These are phyloP conservation scores for Bombus difficillimus DNA, from an alignment of 1,140 invertebrate genomes.

Conservation along the genomic window DNA sequence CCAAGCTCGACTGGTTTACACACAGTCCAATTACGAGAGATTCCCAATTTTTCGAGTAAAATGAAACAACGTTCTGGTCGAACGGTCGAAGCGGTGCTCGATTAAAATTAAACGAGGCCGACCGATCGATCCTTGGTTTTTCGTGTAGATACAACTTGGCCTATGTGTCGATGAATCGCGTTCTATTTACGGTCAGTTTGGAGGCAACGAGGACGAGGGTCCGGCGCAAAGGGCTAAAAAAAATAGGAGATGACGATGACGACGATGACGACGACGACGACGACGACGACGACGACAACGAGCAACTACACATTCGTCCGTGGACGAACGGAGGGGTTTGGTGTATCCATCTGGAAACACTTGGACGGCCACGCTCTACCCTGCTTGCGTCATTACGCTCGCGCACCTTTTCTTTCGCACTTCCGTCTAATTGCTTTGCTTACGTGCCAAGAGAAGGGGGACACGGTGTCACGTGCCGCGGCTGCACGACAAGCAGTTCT, in stretches of 20 bases:
- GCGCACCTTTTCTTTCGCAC: slow-evolving; percentile 51
- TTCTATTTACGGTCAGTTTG: slow-evolving; percentile 49
- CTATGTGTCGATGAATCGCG: slow-evolving; percentile 42
- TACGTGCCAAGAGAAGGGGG: slow-evolving; percentile 38
- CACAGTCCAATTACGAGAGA: slow-evolving; percentile 31
- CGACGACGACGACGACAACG: background rate
- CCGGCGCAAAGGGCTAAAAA: slow-evolving; percentile 16
- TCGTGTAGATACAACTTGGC: slow-evolving; percentile 22
- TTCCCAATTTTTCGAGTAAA: slow-evolving; percentile 30
- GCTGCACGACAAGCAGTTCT: background rate
- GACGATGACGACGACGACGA: background rate
- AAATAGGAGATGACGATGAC: slow-evolving; percentile 1
- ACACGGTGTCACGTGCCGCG: slow-evolving; percentile 53
- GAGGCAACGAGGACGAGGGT: slow-evolving; percentile 39
- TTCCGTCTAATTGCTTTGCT: slow-evolving; percentile 67
- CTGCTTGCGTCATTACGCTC: slow-evolving; percentile 49
- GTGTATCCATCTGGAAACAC: slow-evolving; percentile 66
- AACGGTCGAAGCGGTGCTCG: slow-evolving; percentile 11
- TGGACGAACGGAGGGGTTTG: slow-evolving; percentile 55
- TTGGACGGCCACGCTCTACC: slow-evolving; percentile 71
- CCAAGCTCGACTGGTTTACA: too few species aligned
- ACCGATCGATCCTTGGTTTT: slow-evolving; percentile 38
- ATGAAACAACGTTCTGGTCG: slow-evolving; percentile 1
- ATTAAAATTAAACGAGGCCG: slow-evolving; percentile 52
- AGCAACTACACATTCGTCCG: slow-evolving; percentile 24